A percentile compares a stretch with the other conserved stretches of the same genome.
Evolutionary conservation across 2,113 vertebrate species (phyloP).

Genomic region (Toxostoma redivivum): DNA sequence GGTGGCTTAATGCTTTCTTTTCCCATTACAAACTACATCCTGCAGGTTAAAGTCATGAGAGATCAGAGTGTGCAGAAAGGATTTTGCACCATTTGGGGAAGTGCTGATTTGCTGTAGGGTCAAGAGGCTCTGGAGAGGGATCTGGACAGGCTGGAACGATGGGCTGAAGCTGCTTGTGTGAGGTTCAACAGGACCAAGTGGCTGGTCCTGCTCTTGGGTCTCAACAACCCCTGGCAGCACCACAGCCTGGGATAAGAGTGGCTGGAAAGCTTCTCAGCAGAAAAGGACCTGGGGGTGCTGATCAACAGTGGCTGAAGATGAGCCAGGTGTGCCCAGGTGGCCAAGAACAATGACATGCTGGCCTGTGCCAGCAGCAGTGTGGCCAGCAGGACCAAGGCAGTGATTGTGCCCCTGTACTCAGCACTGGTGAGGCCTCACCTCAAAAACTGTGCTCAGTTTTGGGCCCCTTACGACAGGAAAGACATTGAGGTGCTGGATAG

Average conservation of each 20-base stretch:
- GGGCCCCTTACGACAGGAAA: background rate
- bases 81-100: background rate
- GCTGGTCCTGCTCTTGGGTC: background rate
- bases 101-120: background rate
- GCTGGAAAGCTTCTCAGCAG: fast-evolving
- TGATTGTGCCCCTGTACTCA: background rate
- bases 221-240: fast-evolving
- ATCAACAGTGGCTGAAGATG: fast-evolving
- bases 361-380: background rate
- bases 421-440: background rate
- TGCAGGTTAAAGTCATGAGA: background rate
- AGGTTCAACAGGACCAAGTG: background rate
- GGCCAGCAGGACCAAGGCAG: background rate
- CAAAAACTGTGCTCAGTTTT: background rate
- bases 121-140: background rate
- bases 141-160: background rate
- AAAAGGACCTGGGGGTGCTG: background rate
- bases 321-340: background rate
- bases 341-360: background rate
- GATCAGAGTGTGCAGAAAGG: background rate
- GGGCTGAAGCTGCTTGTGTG: background rate
- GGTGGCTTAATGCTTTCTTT: background rate
- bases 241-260: background rate
- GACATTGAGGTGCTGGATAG: background rate
- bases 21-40: background rate